Percentiles rank a stretch among this genome's conserved stretches.
These are phyloP conservation scores for Muschampia plurimacula DNA, from an alignment of 2,888 invertebrate species.

Conservation along the genomic window DNA sequence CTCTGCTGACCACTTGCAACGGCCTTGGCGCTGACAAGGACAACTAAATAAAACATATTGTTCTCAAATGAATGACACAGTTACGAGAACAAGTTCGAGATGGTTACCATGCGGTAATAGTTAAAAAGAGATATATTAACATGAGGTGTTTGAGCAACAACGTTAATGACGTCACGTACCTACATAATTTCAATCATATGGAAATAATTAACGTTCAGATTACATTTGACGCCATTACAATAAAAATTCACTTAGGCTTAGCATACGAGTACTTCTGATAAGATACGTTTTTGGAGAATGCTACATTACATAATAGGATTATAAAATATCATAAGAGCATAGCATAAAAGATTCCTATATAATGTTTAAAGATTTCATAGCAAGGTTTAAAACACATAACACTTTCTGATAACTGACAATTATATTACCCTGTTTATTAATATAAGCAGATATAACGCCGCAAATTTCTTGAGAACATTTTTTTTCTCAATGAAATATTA, in stretches of 20 bases:
- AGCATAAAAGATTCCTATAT: background rate
- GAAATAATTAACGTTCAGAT: background rate
- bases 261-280: background rate
- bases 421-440: background rate
- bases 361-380: background rate
- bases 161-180: background rate
- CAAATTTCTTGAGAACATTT: background rate
- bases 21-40: slow-evolving; percentile 37
- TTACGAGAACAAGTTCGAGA: too few species aligned
- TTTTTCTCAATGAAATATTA: background rate
- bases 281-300: too few species aligned
- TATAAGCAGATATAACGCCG: background rate
- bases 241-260: slow-evolving; percentile 39
- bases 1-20: slow-evolving; percentile 33
- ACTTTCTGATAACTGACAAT: background rate
- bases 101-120: too few species aligned
- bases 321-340: background rate
- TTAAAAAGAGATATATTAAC: too few species aligned
- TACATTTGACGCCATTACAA: slow-evolving; percentile 1
- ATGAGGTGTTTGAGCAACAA: too few species aligned
- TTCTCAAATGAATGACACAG: background rate
- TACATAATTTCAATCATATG: background rate
- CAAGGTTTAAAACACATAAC: background rate
- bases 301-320: background rate
- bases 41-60: slow-evolving; percentile 14